phyloP scores from a whole-genome alignment of 2,888 invertebrate species.

The Thereva nobilitata region DNA sequence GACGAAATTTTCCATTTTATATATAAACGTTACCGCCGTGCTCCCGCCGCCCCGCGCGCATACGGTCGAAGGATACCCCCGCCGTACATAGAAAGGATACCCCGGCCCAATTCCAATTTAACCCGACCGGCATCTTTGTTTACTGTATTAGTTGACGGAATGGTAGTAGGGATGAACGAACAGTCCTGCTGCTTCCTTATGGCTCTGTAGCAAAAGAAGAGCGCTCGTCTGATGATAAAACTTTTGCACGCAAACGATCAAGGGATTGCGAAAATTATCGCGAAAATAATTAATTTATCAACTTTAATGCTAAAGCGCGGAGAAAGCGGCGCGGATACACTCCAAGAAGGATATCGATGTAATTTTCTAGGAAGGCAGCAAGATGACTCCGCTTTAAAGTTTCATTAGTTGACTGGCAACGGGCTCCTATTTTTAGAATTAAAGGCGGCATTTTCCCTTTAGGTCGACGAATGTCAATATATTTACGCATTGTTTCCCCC shows the following conservation, averaged over 20 bases:
- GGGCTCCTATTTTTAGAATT: too few species aligned
- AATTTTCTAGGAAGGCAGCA: too few species aligned
- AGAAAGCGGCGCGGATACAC: too few species aligned
- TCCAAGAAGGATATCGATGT: too few species aligned
- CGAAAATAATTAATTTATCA: slow-evolving; percentile 26
- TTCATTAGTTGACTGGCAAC: too few species aligned
- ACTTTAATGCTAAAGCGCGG: background rate
- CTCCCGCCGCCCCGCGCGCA: background rate
- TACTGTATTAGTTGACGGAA: slow-evolving; percentile 11
- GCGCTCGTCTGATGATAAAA: slow-evolving; percentile 11
- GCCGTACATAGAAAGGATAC: background rate
- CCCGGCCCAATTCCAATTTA: background rate
- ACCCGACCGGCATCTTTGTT: background rate
- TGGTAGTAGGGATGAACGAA: too few species aligned
- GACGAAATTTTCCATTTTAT: slow-evolving; percentile 14
- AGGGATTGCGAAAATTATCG: slow-evolving; percentile 22
- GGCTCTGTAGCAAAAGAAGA: background rate
- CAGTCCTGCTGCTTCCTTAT: too few species aligned
- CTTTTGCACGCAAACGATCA: slow-evolving; percentile 23
- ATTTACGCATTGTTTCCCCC: too few species aligned
- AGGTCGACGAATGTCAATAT: too few species aligned
- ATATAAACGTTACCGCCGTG: background rate
- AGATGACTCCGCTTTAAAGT: too few species aligned
- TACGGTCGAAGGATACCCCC: too few species aligned
- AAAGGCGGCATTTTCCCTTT: too few species aligned